phyloP scores from a whole-genome alignment of 2,888 invertebrate species.

The Volucella zonaria region DNA sequence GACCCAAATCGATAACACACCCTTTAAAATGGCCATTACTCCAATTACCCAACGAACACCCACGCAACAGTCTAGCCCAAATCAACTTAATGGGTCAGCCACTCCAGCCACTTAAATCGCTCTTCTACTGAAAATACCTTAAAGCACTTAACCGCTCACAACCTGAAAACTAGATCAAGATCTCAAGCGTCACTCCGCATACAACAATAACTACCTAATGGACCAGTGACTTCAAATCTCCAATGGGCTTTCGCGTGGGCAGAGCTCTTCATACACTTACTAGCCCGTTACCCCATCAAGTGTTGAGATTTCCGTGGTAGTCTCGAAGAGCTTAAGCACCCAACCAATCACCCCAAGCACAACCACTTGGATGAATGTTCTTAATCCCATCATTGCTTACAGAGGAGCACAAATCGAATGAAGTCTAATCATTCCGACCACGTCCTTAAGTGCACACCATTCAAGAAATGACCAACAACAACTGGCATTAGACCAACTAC shows the following conservation, averaged over 20 bases:
- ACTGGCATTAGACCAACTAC: neutral
- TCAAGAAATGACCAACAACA: neutral
- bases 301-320: neutral
- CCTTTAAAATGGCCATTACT: too few relatives aligned
- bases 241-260: conserved; percentile 3
- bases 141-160: neutral
- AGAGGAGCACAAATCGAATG: conserved; percentile 24
- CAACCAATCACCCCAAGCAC: conserved; percentile 10
- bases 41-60: too few relatives aligned
- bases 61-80: too few relatives aligned
- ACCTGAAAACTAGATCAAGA: conserved; percentile 19
- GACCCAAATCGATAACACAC: too few relatives aligned
- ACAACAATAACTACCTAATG: conserved; percentile 30
- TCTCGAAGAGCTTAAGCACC: neutral
- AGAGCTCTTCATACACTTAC: neutral
- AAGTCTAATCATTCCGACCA: conserved; percentile 15
- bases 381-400: conserved; percentile 16
- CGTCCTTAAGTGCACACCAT: conserved; percentile 27
- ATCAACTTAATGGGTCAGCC: too few relatives aligned
- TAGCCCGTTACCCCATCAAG: conserved; percentile 14
- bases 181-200: neutral
- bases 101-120: too few relatives aligned
- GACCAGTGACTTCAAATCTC: conserved; percentile 8
- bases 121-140: too few relatives aligned
- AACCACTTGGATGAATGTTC: conserved; percentile 21